Evolutionary conservation across 1,140 invertebrate species (phyloP), one percentile per base, ranked within the genome.

Genomic region (Hestina assimilis): DNA sequence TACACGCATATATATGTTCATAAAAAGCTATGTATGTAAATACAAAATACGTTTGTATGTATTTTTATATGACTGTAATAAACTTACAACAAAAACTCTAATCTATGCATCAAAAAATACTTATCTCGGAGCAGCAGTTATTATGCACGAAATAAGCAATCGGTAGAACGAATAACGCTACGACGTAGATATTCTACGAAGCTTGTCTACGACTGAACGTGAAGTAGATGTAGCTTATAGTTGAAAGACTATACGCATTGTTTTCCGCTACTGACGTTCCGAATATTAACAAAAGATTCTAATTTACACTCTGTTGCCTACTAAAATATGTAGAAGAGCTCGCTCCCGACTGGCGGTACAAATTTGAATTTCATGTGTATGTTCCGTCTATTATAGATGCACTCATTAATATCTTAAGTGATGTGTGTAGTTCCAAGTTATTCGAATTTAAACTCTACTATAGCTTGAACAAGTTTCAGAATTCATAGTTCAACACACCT

Each of bases 341-440:
- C 72, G 78, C 73, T 82, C 74, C 75, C 75, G 71, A 68, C 72
- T 72, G 73, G 72, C 75, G 61, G 59, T 84, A 84, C 79, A 84
- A 87, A 87, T 87, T 86, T 87, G 79, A 87, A 87, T 87, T 87
- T 87, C 84, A 87, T 84, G 83, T 80, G 78, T 84, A 85, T 84
- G 82, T 85, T 87, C 83, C 78, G 65, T 75, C 83, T 87, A 87
- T 87, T 86, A 87, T 79, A 75, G 78, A 87, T 87, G 84, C 84
- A 84, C 82, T 85, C 84, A 87, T 87, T 87, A 87, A 87, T 85
- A 85, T 79, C 79, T 84, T 84, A 83, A 84, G 81, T 83, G 79
- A 84, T 81, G 78, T 85, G 77, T 83, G 75, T 60, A 69, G 59
- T 52, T 41, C 41, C 14, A 45, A 33, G 28, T 11, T 40, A 52